Percentiles rank a stretch among this genome's conserved stretches.
Conservation (phyloP, 2,888 invertebrate species). For the Arge pagana region DNA sequence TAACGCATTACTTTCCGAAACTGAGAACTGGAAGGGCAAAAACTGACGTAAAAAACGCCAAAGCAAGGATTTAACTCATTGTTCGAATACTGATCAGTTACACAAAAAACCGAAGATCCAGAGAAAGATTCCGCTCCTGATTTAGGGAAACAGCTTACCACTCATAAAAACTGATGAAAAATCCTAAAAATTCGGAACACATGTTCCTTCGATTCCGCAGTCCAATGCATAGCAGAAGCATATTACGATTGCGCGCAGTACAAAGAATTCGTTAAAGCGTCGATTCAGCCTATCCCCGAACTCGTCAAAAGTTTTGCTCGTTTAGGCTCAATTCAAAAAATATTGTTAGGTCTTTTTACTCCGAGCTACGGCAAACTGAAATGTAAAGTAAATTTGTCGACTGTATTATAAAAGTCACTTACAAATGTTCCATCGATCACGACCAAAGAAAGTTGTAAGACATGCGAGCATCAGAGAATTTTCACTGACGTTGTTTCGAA, state of each 20-base stretch:
- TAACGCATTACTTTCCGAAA: too few species aligned
- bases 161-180: not conserved
- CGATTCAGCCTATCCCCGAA: not conserved
- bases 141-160: not conserved
- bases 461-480: not conserved
- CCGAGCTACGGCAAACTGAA: not conserved
- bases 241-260: constrained; percentile 5
- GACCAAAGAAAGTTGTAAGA: not conserved
- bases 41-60: too few species aligned
- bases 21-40: too few species aligned
- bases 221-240: constrained; percentile 1
- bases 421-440: not conserved
- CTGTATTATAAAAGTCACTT: not conserved
- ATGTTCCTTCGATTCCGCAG: constrained; percentile 2
- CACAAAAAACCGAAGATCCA: constrained; percentile 1
- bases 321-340: not conserved
- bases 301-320: constrained; percentile 1
- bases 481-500: not conserved
- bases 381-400: not conserved
- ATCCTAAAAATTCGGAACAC: not conserved
- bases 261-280: not conserved
- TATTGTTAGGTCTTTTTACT: constrained; percentile 3
- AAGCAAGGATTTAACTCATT: too few species aligned
- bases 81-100: not conserved
- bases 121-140: constrained; percentile 1